Evolutionary conservation across 2,888 invertebrate species (phyloP).

Genomic region (Drosophila cyrtoloma): DNA sequence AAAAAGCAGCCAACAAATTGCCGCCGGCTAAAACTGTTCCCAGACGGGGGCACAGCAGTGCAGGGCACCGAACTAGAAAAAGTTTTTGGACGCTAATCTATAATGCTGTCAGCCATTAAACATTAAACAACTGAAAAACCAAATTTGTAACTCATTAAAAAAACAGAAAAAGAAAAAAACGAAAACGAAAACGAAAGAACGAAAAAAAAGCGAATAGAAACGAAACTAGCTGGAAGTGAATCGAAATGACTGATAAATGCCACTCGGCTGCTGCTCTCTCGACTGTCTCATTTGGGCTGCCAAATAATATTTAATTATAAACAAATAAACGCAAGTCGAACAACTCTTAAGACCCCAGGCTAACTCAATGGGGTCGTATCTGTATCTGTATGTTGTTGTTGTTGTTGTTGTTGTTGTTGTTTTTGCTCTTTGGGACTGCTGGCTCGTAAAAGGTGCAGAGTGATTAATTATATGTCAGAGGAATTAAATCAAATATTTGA

Average conservation of each 20-base stretch:
- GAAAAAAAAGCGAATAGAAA: constrained; percentile 35
- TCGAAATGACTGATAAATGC: constrained; percentile 76
- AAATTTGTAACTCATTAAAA: constrained; percentile 81
- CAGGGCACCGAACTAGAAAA: constrained; percentile 58
- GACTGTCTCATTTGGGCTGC: constrained; percentile 79
- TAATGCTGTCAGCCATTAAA: constrained; percentile 80
- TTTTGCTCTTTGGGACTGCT: constrained; percentile 17
- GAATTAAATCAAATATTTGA: constrained; percentile 81
- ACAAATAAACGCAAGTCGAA: constrained; percentile 71
- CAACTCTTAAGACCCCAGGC: constrained; percentile 34
- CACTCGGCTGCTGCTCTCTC: constrained; percentile 63
- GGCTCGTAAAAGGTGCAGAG: constrained; percentile 73
- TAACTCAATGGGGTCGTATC: constrained; percentile 38
- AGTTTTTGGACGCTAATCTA: constrained; percentile 74
- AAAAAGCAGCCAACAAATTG: constrained; percentile 46
- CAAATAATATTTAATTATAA: constrained; percentile 81
- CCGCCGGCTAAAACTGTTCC: constrained; percentile 72
- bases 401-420: constrained; percentile 5
- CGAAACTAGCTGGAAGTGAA: constrained; percentile 59
- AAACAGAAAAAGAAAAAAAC: constrained; percentile 25
- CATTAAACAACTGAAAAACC: constrained; percentile 79
- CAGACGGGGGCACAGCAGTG: constrained; percentile 25
- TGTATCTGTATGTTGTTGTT: not conserved
- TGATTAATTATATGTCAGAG: constrained; percentile 80
- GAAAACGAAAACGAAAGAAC: not conserved